phyloP scores from a whole-genome alignment of 1,140 invertebrate genomes.

The Belonocnema kinseyi region DNA sequence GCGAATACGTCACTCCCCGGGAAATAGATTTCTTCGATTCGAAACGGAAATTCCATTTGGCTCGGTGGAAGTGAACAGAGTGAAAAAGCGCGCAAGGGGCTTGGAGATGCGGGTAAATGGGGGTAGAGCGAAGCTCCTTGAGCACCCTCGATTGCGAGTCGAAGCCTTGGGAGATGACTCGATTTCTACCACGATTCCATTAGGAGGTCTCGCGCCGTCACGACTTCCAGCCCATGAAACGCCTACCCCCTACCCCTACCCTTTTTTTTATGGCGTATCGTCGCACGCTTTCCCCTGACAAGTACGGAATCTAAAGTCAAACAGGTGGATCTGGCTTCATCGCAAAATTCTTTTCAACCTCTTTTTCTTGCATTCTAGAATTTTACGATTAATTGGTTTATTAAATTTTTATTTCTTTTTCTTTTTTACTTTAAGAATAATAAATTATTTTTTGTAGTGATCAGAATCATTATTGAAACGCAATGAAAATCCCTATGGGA shows the following conservation, averaged over 20 bases:
- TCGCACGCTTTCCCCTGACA: not conserved
- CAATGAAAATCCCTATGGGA: too few relatives aligned
- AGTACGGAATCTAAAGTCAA: too few relatives aligned
- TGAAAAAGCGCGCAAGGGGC: not conserved
- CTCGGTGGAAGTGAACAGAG: constrained; percentile 11
- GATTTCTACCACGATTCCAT: constrained; percentile 46
- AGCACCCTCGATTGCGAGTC: constrained; percentile 42
- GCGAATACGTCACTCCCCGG: constrained; percentile 33
- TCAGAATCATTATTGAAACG: too few relatives aligned
- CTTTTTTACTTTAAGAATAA: too few relatives aligned
- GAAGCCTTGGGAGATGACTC: constrained; percentile 43
- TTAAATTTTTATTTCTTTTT: too few relatives aligned
- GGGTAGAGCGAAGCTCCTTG: constrained; percentile 26
- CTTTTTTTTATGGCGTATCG: constrained; percentile 20
- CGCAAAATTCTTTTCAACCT: too few relatives aligned
- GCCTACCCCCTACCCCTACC: not conserved
- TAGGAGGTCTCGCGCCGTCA: constrained; percentile 34
- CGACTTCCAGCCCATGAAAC: not conserved
- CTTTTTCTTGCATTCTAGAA: too few relatives aligned
- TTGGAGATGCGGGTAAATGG: constrained; percentile 31
- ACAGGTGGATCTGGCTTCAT: not conserved
- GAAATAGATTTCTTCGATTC: constrained; percentile 51
- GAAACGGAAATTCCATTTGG: constrained; percentile 49
- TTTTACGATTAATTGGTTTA: too few relatives aligned
- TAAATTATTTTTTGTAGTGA: too few relatives aligned